These are phyloP conservation scores for Pseudomyrmex sp. DNA, from an alignment of 1,140 invertebrate species.

Conservation along the genomic window DNA sequence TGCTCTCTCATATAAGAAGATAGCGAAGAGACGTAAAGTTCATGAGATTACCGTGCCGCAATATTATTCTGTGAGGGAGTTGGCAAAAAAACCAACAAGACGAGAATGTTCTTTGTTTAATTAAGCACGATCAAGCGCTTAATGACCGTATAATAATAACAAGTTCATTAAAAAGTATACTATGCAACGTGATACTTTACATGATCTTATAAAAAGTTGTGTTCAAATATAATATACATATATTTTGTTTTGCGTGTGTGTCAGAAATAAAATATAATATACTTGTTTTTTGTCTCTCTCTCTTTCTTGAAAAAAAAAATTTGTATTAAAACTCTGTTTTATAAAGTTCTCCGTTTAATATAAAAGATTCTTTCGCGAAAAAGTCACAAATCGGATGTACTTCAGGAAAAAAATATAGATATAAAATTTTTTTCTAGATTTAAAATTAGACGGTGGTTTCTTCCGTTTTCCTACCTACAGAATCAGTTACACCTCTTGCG, in stretches of 20 bases:
- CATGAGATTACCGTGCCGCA: slow-evolving; percentile 54
- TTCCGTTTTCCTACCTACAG: slow-evolving; percentile 6
- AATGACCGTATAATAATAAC: slow-evolving; percentile 1
- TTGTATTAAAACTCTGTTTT: no score
- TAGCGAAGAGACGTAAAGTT: slow-evolving; percentile 25
- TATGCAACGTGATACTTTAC: background rate
- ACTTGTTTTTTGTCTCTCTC: no score
- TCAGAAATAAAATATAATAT: background rate
- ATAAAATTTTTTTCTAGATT: slow-evolving; percentile 21
- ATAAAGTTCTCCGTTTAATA: no score
- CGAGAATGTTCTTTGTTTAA: slow-evolving; percentile 59
- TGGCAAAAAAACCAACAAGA: slow-evolving; percentile 45
- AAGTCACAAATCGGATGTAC: background rate
- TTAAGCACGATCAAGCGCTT: slow-evolving; percentile 50
- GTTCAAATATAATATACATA: no score
- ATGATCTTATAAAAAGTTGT: background rate
- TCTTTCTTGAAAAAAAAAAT: no score
- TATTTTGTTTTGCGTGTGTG: background rate
- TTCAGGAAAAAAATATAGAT: background rate
- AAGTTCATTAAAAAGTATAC: slow-evolving; percentile 11
- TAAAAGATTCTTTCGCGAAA: no score
- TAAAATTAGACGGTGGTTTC: slow-evolving; percentile 10
- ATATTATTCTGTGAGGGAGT: slow-evolving; percentile 23
- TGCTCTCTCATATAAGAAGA: slow-evolving; percentile 48
- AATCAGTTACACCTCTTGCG: slow-evolving; percentile 16